Percentiles rank a stretch among this genome's conserved stretches.
Evolutionary conservation across 2,888 invertebrate genomes (phyloP).

Genomic region (Spialia ferax): DNA sequence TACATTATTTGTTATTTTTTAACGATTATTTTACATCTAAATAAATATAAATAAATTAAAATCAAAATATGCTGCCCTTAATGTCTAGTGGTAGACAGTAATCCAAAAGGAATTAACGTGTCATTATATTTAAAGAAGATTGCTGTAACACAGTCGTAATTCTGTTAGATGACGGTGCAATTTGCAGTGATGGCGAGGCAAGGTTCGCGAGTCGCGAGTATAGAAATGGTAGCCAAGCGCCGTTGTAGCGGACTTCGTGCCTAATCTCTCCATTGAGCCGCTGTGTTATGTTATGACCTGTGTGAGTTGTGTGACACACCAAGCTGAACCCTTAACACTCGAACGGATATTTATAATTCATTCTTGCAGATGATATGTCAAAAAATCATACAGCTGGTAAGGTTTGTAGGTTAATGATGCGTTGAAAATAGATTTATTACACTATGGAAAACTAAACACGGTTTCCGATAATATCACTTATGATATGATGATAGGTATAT

Average conservation of each 20-base stretch:
- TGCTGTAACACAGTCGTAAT: background rate
- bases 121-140: background rate
- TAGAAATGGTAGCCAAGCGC: slow-evolving; percentile 32
- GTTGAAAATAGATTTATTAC: background rate
- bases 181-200: slow-evolving; percentile 40
- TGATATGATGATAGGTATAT: no score
- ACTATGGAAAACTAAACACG: no score
- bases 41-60: no score
- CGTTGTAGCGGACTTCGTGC: slow-evolving; percentile 60
- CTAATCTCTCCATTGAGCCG: slow-evolving; percentile 73
- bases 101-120: background rate
- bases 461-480: no score
- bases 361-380: background rate
- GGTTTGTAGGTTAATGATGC: background rate
- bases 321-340: slow-evolving; percentile 27
- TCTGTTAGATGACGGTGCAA: slow-evolving; percentile 39
- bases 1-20: no score
- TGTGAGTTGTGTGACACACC: slow-evolving; percentile 49
- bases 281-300: no score
- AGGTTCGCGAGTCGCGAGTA: no score
- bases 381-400: background rate
- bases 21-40: no score
- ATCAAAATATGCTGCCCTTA: no score
- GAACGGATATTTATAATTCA: slow-evolving; percentile 12
- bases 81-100: background rate